Evolutionary conservation across 2,888 invertebrate genomes (phyloP).

Genomic region (Megaustenia siamemsis): DNA sequence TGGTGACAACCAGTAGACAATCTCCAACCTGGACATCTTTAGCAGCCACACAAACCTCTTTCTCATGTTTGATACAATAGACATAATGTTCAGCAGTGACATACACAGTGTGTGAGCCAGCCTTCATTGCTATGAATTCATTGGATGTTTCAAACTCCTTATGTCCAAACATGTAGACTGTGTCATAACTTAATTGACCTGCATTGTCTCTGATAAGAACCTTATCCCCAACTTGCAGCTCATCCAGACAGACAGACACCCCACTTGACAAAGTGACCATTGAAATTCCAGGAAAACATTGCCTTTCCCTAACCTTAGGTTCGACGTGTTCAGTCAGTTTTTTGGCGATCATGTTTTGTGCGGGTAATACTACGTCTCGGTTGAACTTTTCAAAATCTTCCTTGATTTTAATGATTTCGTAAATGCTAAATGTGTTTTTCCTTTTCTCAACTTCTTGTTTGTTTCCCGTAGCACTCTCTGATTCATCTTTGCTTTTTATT

Average conservation of each 20-base stretch:
- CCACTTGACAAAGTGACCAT: conserved; percentile 23
- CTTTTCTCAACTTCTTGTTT: neutral
- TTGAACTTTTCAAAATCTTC: conserved; percentile 30
- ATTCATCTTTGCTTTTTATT: conserved; percentile 6
- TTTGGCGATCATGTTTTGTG: conserved; percentile 18
- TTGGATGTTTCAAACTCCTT: neutral
- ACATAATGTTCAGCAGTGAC: conserved; percentile 42
- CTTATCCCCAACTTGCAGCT: conserved; percentile 31
- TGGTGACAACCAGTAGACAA: neutral
- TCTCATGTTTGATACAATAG: conserved; percentile 34
- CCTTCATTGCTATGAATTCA: conserved; percentile 33
- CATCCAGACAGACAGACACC: conserved; percentile 14
- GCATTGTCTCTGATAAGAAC: conserved; percentile 21
- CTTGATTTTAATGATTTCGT: neutral
- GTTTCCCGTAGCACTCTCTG: neutral
- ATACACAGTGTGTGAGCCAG: conserved; percentile 15
- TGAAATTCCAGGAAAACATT: conserved; percentile 44
- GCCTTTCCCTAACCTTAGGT: conserved; percentile 13
- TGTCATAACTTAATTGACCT: conserved; percentile 35
- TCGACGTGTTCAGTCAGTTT: conserved; percentile 39
- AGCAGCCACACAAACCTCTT: conserved; percentile 42
- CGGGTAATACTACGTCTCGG: neutral
- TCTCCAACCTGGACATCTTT: conserved; percentile 36
- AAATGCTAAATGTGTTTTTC: neutral
- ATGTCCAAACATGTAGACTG: conserved; percentile 54